Evolutionary conservation across 2,797 vertebrate genomes (phyloP).

Genomic region (Onychomys arenicola): DNA sequence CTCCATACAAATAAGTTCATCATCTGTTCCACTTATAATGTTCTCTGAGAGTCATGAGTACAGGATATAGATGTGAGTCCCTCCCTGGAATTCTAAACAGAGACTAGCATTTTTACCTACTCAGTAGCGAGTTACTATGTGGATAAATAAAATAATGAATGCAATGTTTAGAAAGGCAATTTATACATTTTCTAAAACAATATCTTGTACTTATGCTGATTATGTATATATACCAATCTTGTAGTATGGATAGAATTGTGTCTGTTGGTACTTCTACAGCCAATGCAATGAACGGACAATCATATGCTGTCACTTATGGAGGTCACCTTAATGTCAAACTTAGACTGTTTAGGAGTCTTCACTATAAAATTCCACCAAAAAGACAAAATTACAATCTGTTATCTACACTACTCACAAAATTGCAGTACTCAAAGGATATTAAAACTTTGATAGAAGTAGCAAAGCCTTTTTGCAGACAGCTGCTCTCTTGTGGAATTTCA

Average conservation of each 20-base stretch:
- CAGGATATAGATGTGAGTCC: not conserved
- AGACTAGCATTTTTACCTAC: not conserved
- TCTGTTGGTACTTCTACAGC: not conserved
- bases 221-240: not conserved
- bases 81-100: not conserved
- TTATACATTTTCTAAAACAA: not conserved
- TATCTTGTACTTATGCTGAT: slow-evolving; percentile 12
- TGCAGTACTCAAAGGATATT: slow-evolving; percentile 24
- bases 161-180: not conserved
- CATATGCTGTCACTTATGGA: not conserved
- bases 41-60: not conserved
- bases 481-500: slow-evolving; percentile 66
- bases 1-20: not conserved
- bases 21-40: not conserved
- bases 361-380: slow-evolving; percentile 51
- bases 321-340: slow-evolving; percentile 54
- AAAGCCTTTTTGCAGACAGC: slow-evolving; percentile 23
- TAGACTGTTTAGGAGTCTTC: not conserved
- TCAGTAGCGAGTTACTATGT: not conserved
- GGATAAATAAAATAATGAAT: not conserved
- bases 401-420: slow-evolving; percentile 43
- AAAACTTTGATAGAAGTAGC: slow-evolving; percentile 62
- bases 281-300: slow-evolving; percentile 13
- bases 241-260: not conserved
- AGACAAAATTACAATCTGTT: slow-evolving; percentile 60